Percentiles rank a stretch among this genome's conserved stretches.
phyloP scores from a whole-genome alignment of 1,140 invertebrate species.

The Yoshiicerus persimilis region DNA sequence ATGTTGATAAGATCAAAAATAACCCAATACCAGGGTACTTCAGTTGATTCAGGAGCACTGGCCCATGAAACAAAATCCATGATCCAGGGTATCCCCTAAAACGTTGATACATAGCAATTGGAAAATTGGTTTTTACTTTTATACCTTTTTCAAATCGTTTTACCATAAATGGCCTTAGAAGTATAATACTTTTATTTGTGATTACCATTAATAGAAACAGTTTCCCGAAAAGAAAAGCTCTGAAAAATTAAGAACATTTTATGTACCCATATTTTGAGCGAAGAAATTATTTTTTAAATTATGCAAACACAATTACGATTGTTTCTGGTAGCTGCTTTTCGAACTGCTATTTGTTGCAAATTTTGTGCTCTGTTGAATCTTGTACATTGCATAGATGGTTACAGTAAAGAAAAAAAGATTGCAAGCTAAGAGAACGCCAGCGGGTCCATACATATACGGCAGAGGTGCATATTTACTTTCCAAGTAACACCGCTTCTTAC shows the following conservation, averaged over 20 bases:
- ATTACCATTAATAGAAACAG: slow-evolving; percentile 72
- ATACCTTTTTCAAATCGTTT: too few species aligned
- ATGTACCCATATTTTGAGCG: too few species aligned
- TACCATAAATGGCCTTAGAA: too few species aligned
- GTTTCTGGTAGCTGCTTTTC: slow-evolving; percentile 28
- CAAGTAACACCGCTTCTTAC: slow-evolving; percentile 6
- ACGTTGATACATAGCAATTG: too few species aligned
- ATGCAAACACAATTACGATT: slow-evolving; percentile 3
- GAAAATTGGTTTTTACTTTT: too few species aligned
- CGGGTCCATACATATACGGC: slow-evolving; percentile 50
- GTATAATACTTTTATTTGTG: too few species aligned
- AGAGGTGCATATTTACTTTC: slow-evolving; percentile 34
- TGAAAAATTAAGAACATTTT: too few species aligned
- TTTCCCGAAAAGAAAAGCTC: slow-evolving; percentile 64
- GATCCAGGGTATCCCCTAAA: slow-evolving; percentile 72
- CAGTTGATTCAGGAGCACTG: slow-evolving; percentile 46
- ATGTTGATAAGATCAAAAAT: slow-evolving; percentile 69
- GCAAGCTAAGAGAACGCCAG: slow-evolving; percentile 50
- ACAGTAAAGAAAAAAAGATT: slow-evolving; percentile 53
- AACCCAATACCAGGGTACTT: slow-evolving; percentile 51
- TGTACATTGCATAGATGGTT: slow-evolving; percentile 51
- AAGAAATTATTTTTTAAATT: not conserved
- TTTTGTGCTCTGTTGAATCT: slow-evolving; percentile 50
- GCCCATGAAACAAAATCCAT: slow-evolving; percentile 67
- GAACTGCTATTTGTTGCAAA: slow-evolving; percentile 34